A percentile compares a stretch with the other conserved stretches of the same genome.
Conservation (phyloP, 1,140 invertebrate species). For the Cepaea nemoralis region DNA sequence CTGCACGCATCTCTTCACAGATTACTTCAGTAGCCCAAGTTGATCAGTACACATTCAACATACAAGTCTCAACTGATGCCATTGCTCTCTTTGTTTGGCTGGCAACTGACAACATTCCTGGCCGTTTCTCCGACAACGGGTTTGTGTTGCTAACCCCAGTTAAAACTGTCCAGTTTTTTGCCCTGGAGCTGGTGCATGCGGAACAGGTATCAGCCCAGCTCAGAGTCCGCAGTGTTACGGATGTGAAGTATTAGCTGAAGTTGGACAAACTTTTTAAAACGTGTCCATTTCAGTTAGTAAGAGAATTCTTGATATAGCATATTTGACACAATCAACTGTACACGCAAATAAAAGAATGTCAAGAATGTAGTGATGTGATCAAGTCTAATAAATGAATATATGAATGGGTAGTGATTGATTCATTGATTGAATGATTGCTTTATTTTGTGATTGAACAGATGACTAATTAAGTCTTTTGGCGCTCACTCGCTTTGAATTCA, state of each 20-base stretch:
- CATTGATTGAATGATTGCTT: no score
- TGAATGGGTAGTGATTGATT: no score
- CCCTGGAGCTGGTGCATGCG: background rate
- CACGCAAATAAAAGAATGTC: no score
- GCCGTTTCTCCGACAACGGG: slow-evolving; percentile 29
- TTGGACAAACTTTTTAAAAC: no score
- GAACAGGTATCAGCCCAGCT: background rate
- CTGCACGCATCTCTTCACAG: background rate
- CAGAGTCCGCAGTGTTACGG: background rate
- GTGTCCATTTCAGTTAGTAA: no score
- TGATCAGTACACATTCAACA: slow-evolving; percentile 2
- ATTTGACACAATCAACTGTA: no score
- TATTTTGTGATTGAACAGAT: no score
- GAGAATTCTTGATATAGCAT: no score
- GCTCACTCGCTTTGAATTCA: no score
- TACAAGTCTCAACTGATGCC: slow-evolving; percentile 20
- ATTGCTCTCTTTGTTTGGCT: slow-evolving; percentile 32
- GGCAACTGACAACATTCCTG: background rate
- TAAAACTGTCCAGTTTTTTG: background rate
- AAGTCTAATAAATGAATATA: no score
- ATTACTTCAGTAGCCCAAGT: background rate
- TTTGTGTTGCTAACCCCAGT: slow-evolving; percentile 4
- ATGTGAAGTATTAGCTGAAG: background rate
- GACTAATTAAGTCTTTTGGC: no score
- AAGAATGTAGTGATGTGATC: no score